Base-by-base conservation (phyloP, 2,113 vertebrate species). In the Platycercus adscitus region DNA sequence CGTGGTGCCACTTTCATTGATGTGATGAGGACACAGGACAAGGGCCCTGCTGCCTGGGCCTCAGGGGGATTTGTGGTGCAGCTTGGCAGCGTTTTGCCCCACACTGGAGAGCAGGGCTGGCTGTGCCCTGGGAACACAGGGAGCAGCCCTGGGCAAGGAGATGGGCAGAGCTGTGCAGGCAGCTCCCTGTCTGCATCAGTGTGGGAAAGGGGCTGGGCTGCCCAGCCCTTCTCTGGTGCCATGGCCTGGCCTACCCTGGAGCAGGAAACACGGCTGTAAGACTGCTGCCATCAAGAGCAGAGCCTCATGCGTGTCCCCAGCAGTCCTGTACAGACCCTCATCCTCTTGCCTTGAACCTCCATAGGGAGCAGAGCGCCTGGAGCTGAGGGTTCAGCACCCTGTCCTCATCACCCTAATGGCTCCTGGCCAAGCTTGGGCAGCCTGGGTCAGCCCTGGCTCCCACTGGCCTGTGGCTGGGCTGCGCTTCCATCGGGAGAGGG, bases 1-100 rank as follows among this genome's bases (percentile, higher is more conserved):
- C 6, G 1, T 2, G 10, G 15, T 75, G 55, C 21, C 43, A 2
- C n/a, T 70, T 43, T 9, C 21, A 2, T 73, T 2, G 0, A 0
- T 8, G 46, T 39, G 19, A n/a, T 3, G 15, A 72, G 46, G 73
- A 39, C 58, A 43, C 0, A 0, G 52, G 39, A 16, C 14, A 23
- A 11, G 33, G 46, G 47, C 37, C 37, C 37, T 37, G 6, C 10
- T 44, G n/a, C 28, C 20, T 31, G 28, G 33, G 33, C 41, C 33
- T 46, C 0, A 0, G 47, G 44, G 18, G 13, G 18, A 7, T 11
- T 35, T 3, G 4, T 43, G 76, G 53, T 43, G 46, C 58, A 46
- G 46, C 44, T 31, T 60, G 43, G 72, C 72, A 63, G 61, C 4
- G 1, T 33, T 44, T 25, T 69, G 50, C 24, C 35, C 82, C 7